Evolutionary conservation across 2,888 invertebrate genomes (phyloP).

Genomic region (Tryphoninae sp.): DNA sequence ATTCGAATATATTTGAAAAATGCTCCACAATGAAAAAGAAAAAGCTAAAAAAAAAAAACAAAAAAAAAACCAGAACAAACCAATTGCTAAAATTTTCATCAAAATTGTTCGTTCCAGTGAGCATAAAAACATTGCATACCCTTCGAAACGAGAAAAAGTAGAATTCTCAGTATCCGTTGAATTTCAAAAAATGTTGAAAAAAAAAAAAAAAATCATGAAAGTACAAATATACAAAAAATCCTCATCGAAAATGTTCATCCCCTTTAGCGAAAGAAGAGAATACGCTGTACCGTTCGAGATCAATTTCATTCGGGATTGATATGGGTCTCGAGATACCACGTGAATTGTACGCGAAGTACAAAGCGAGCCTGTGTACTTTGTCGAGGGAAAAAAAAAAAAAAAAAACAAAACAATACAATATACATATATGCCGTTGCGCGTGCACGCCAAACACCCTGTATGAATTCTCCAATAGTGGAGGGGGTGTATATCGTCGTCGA

Average conservation of each 20-base stretch:
- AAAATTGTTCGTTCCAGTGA: too few relatives aligned
- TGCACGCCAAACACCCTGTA: constrained; percentile 7
- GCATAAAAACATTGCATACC: too few relatives aligned
- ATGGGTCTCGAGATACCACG: constrained; percentile 38
- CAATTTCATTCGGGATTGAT: constrained; percentile 46
- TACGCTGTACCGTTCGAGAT: constrained; percentile 22
- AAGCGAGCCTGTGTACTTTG: constrained; percentile 23
- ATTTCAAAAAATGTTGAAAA: too few relatives aligned
- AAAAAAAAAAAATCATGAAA: too few relatives aligned
- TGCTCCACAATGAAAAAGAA: too few relatives aligned
- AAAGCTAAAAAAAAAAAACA: too few relatives aligned
- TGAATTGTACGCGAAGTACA: constrained; percentile 38
- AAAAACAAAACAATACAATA: constrained; percentile 12
- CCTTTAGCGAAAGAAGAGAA: background rate
- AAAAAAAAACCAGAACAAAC: too few relatives aligned
- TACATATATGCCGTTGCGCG: constrained; percentile 7
- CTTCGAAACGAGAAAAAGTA: too few relatives aligned
- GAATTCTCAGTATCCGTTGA: too few relatives aligned
- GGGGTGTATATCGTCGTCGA: background rate
- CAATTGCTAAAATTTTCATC: too few relatives aligned
- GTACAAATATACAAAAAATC: too few relatives aligned
- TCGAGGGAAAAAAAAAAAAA: constrained; percentile 7
- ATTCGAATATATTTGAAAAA: too few relatives aligned
- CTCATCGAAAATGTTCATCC: background rate
- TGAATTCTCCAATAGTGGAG: constrained; percentile 38